A percentile compares a stretch with the other conserved stretches of the same genome.
Conservation (phyloP, 1,140 invertebrate species). For the Oppia nitens region DNA sequence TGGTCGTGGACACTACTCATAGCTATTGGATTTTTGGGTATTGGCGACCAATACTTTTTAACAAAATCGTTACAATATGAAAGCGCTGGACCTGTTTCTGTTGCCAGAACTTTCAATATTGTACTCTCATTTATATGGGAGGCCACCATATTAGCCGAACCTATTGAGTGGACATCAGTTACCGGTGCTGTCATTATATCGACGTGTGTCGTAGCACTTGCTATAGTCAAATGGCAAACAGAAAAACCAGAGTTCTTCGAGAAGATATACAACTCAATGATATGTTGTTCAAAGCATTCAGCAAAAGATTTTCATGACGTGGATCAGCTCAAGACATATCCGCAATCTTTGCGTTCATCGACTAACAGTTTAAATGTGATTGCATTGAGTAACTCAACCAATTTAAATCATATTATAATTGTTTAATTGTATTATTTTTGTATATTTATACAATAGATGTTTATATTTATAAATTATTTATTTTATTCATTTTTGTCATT, state of each 20-base stretch:
- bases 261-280: background rate
- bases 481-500: too few species aligned
- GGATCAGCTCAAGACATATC: background rate
- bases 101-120: slow-evolving; percentile 69
- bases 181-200: slow-evolving; percentile 8
- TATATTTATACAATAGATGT: too few species aligned
- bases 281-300: background rate
- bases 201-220: slow-evolving; percentile 8
- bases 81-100: slow-evolving; percentile 70
- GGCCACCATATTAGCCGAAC: slow-evolving; percentile 10
- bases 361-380: background rate
- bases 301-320: too few species aligned
- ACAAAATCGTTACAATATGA: slow-evolving; percentile 69
- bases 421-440: too few species aligned
- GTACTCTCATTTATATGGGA: slow-evolving; percentile 55
- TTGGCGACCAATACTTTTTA: slow-evolving; percentile 64
- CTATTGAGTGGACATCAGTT: slow-evolving; percentile 6
- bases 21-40: slow-evolving; percentile 62
- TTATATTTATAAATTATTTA: too few species aligned
- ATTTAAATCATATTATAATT: too few species aligned
- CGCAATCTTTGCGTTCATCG: background rate
- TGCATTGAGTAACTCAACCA: too few species aligned
- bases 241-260: slow-evolving; percentile 8
- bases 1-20: slow-evolving; percentile 57
- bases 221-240: slow-evolving; percentile 10